Conservation (phyloP, 2,888 invertebrate genomes). For the Brenthis daphne region DNA sequence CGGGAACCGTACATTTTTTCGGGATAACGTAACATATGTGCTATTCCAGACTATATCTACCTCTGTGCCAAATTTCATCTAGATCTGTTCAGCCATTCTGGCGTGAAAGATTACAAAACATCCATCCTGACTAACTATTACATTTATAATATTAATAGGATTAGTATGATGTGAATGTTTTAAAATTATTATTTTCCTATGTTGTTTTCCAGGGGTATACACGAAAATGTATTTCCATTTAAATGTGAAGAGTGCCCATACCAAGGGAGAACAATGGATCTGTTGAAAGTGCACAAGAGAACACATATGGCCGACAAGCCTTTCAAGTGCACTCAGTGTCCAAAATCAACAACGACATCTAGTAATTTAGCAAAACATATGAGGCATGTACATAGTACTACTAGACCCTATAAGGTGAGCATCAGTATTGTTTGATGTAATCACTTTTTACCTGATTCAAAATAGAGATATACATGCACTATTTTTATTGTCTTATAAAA, state of each 20-base stretch:
- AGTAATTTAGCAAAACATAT: conserved; percentile 74
- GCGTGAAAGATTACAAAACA: no score
- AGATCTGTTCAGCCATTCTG: no score
- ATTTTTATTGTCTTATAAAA: no score
- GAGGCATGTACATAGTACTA: conserved; percentile 69
- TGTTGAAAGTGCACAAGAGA: conserved; percentile 70
- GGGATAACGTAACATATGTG: no score
- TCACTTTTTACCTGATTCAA: no score
- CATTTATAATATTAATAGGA: not conserved
- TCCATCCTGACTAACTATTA: no score
- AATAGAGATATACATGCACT: no score
- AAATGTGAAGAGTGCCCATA: conserved; percentile 73
- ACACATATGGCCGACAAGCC: conserved; percentile 69
- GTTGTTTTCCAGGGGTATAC: conserved; percentile 53
- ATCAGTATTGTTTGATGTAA: not conserved
- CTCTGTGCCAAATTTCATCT: no score
- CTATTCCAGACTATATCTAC: no score
- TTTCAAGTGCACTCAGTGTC: conserved; percentile 68
- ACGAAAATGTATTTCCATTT: conserved; percentile 69
- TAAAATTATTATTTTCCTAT: no score
- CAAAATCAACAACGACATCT: conserved; percentile 67
- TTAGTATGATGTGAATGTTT: not conserved
- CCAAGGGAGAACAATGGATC: conserved; percentile 68
- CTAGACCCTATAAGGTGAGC: conserved; percentile 68
- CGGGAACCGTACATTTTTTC: no score